Conservation (phyloP, 64 coral and sea anemone species). For the Platygyra sinensis region DNA sequence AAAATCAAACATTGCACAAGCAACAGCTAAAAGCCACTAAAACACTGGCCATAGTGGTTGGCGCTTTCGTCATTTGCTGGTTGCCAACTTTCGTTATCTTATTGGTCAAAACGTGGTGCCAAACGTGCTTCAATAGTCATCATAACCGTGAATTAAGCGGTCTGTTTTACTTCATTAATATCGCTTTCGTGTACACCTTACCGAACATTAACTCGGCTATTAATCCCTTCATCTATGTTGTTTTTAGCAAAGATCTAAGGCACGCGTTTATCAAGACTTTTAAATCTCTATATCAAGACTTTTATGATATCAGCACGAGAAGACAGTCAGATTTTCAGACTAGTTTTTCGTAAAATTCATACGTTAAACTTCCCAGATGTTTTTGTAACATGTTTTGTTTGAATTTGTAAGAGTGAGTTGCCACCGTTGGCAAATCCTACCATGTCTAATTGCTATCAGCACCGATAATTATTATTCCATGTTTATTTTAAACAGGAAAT, state of each 20-base stretch:
- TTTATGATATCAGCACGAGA: not conserved
- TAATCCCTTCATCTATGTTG: constrained; percentile 91
- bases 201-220: constrained; percentile 83
- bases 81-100: constrained; percentile 82
- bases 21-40: constrained; percentile 91
- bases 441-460: too few relatives aligned
- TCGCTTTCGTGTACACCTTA: constrained; percentile 80
- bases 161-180: constrained; percentile 57
- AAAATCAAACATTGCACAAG: constrained; percentile 41
- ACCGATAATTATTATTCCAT: too few relatives aligned
- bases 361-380: not conserved
- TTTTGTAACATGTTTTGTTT: not conserved
- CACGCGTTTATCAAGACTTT: constrained; percentile 70
- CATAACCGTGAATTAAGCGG: constrained; percentile 38
- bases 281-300: constrained; percentile 18
- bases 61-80: constrained; percentile 82
- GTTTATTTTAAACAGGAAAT: too few relatives aligned
- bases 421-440: too few relatives aligned
- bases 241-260: constrained; percentile 84
- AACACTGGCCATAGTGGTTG: constrained; percentile 78
- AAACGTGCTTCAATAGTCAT: constrained; percentile 42
- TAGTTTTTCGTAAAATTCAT: not conserved
- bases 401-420: too few relatives aligned
- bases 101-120: constrained; percentile 71
- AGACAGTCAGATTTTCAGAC: not conserved